A percentile compares a stretch with the other conserved stretches of the same genome.
Evolutionary conservation across 2,888 invertebrate genomes (phyloP).

Genomic region (Caenorhabditis doughertyi): DNA sequence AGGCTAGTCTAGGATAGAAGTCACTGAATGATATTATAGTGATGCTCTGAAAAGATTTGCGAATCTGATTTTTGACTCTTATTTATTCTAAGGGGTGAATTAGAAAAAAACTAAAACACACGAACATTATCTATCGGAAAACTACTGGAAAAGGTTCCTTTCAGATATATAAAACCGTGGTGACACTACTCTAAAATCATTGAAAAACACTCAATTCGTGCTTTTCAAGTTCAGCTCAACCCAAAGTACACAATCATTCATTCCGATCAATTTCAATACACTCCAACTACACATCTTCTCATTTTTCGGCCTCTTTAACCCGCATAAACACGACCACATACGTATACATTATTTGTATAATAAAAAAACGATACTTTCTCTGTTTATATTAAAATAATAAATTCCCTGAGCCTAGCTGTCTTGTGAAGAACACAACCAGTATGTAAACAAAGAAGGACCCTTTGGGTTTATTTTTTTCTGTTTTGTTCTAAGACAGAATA

Average conservation of each 20-base stretch:
- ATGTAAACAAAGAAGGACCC: slow-evolving; percentile 19
- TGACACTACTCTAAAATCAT: too few species aligned
- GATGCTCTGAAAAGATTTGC: too few species aligned
- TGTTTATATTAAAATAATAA: not conserved
- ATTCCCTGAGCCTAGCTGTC: slow-evolving; percentile 1
- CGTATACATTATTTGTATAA: slow-evolving; percentile 34
- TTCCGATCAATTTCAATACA: not conserved
- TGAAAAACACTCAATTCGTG: too few species aligned
- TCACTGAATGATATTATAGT: too few species aligned
- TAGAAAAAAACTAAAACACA: too few species aligned
- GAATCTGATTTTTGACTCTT: too few species aligned
- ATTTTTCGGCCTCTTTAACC: slow-evolving; percentile 3
- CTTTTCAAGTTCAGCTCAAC: not conserved
- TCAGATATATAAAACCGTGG: too few species aligned
- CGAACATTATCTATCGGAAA: too few species aligned
- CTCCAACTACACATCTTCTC: slow-evolving; percentile 9
- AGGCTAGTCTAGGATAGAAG: too few species aligned
- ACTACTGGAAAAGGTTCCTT: too few species aligned
- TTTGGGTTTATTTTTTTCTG: slow-evolving; percentile 1
- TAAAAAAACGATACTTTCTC: slow-evolving; percentile 41
- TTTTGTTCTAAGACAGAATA: too few species aligned
- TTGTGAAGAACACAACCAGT: slow-evolving; percentile 5
- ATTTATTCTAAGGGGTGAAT: too few species aligned
- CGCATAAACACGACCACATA: slow-evolving; percentile 12
- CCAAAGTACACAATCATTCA: not conserved